These are phyloP conservation scores for Heterochromis multidens DNA, from an alignment of 2,113 vertebrate species.

Conservation along the genomic window DNA sequence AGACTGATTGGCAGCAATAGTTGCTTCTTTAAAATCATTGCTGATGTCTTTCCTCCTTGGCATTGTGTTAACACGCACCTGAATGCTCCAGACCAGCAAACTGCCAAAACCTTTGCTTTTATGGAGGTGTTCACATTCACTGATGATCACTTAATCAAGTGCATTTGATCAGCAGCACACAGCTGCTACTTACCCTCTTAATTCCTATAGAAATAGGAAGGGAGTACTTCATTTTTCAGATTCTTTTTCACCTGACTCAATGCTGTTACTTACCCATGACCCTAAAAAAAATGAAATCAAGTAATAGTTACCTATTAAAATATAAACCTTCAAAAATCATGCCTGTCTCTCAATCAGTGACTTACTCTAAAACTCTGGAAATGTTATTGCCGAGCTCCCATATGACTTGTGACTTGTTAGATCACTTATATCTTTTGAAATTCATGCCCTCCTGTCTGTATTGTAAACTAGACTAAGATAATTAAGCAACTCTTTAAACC, in stretches of 20 bases:
- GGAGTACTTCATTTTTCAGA: background rate
- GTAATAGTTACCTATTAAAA: background rate
- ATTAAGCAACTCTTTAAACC: background rate
- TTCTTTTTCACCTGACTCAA: background rate
- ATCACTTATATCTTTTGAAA: background rate
- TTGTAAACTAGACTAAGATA: background rate
- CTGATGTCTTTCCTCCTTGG: background rate
- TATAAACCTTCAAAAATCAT: background rate
- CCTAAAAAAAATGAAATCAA: background rate
- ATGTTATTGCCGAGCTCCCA: background rate
- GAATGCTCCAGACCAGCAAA: background rate
- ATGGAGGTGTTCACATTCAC: background rate
- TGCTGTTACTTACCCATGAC: background rate
- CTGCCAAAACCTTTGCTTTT: background rate
- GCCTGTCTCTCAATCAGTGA: background rate
- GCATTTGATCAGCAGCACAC: background rate
- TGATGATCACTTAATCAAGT: background rate
- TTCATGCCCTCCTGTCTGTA: background rate
- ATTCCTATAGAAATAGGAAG: background rate
- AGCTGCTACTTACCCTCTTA: background rate
- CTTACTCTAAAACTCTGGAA: background rate
- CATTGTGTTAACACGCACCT: background rate
- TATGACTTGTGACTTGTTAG: background rate
- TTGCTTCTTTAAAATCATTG: too few relatives aligned
- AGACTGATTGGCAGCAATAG: background rate